A percentile compares a stretch with the other conserved stretches of the same genome.
Conservation (phyloP, 92 coral and sea anemone species). For the Actinostola sp. region DNA sequence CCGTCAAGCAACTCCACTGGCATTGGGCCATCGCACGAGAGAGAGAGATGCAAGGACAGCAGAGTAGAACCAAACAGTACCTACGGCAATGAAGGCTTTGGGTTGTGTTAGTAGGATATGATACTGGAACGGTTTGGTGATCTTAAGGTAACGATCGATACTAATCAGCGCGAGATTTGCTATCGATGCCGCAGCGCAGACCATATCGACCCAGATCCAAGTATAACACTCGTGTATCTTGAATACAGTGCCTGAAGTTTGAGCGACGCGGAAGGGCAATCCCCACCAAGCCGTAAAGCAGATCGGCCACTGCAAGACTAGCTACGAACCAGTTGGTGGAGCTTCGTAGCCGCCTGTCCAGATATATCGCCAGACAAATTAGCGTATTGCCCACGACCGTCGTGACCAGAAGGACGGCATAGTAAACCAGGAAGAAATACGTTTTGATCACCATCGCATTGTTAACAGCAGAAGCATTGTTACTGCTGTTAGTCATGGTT, state of each 20-base stretch:
- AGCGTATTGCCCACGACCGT: constrained; percentile 87
- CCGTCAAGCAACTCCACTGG: constrained; percentile 23
- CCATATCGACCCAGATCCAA: constrained; percentile 94
- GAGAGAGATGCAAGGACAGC: constrained; percentile 69
- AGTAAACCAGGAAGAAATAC: constrained; percentile 60
- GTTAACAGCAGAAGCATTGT: not conserved
- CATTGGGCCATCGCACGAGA: constrained; percentile 67
- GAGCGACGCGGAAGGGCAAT: constrained; percentile 74
- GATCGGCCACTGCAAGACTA: constrained; percentile 89
- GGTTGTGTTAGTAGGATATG: constrained; percentile 72
- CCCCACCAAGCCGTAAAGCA: constrained; percentile 70
- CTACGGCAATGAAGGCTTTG: constrained; percentile 71
- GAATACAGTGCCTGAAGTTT: constrained; percentile 53
- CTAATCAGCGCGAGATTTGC: constrained; percentile 91
- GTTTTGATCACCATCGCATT: not conserved
- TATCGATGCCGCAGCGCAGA: constrained; percentile 92
- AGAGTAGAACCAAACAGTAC: constrained; percentile 82
- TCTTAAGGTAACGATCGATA: constrained; percentile 89
- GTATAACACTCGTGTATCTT: constrained; percentile 53
- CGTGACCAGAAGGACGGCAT: constrained; percentile 59
- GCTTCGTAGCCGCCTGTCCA: constrained; percentile 86
- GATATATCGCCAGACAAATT: constrained; percentile 82
- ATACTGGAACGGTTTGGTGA: constrained; percentile 92
- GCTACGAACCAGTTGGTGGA: constrained; percentile 97
- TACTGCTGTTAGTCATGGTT: not conserved